Conservation (phyloP, 2,888 invertebrate genomes). For the Gortyna flavago region DNA sequence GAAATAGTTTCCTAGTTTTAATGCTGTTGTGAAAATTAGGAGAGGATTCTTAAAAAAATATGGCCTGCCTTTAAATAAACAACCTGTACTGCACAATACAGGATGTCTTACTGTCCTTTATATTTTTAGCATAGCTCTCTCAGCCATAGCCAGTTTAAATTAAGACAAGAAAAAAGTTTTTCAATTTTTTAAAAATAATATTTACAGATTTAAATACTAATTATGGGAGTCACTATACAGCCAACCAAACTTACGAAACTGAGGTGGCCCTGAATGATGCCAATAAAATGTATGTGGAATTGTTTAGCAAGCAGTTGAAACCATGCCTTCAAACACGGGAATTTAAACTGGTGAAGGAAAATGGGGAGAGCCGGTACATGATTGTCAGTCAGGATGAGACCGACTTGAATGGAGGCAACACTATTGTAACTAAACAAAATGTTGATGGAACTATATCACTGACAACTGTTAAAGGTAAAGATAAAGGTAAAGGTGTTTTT, state of each 20-base stretch:
- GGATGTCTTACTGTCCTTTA: neutral
- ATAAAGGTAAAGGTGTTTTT: too few relatives aligned
- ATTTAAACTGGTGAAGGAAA: conserved; percentile 78
- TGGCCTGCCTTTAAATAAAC: neutral
- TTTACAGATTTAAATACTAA: conserved; percentile 45
- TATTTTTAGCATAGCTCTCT: neutral
- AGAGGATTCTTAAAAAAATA: neutral
- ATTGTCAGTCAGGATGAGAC: conserved; percentile 76
- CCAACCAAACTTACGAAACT: conserved; percentile 55
- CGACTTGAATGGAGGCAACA: conserved; percentile 64
- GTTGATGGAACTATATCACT: conserved; percentile 86
- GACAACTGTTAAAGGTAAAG: conserved; percentile 80
- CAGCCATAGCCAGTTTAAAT: neutral
- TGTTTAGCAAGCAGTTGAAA: conserved; percentile 76
- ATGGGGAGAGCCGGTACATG: conserved; percentile 79
- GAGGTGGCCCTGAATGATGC: conserved; percentile 66
- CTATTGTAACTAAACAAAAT: conserved; percentile 84
- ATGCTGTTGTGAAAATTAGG: neutral
- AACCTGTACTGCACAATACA: neutral
- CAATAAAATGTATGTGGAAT: conserved; percentile 81
- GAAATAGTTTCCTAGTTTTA: neutral
- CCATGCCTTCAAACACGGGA: conserved; percentile 76
- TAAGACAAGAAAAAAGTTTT: neutral
- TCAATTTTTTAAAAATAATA: neutral
- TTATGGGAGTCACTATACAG: conserved; percentile 32